Evolutionary conservation across 2,888 invertebrate genomes (phyloP), one percentile per base, ranked within the genome.

Genomic region (Dolichopus griseipennis): DNA sequence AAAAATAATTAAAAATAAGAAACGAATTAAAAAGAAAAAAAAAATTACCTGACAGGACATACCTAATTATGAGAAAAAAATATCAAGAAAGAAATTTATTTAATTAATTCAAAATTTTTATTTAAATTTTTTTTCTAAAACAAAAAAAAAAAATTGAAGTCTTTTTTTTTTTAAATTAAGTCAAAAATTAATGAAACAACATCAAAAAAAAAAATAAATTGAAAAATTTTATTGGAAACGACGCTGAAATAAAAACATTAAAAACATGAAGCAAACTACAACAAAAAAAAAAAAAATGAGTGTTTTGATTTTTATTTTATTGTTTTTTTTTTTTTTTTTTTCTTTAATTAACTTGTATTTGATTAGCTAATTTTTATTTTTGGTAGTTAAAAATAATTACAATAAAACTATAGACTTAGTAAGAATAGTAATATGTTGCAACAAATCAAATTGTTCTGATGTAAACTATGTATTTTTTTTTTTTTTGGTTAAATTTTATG

Each of bases 241-340:
- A 18, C 52, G 52, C 52, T 52, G 52, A 52, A n/a, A 52, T 52
- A 52, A 52, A 52, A 52, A 52, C 15, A 52, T 18, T 4, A 52
- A 52, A 52, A 52, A 52, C 52, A 52, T 52, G 52, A 52, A 52
- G 52, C 52, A 52, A 52, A 52, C 52, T 52, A 52, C 52, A 52
- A 52, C 52, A 52, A 52, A 52, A 52, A 43, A 43, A 34, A 34
- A 34, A 34, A 37, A 52, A 18, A 18, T 52, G 52, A 52, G 52
- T 52, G 52, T 52, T 52, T 52, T 52, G 52, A 52, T 52, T 52
- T 52, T 52, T 52, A 52, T 52, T 52, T 52, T 52, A 52, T 52
- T 52, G 18, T 52, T 52, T 18, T 6, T 52, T 52, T 52, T 18
- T 43, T 43, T 43, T 15, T 52, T 52, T 52, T 18, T 52, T 52